Conservation (phyloP, 2,113 vertebrate genomes). For the Bettongia penicillata region DNA sequence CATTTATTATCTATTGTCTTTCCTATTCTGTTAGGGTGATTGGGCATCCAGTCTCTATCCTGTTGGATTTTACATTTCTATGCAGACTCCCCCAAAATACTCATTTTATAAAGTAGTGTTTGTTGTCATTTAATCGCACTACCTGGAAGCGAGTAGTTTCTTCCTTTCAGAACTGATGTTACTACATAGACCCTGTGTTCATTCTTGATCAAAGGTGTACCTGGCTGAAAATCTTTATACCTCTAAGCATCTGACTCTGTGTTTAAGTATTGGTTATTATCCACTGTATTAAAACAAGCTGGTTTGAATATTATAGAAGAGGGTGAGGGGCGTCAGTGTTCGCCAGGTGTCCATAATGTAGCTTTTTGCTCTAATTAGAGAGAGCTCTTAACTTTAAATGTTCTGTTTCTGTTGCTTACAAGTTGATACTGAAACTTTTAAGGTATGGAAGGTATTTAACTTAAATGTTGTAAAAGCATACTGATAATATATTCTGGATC, state of each 20-base stretch:
- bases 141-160: neutral
- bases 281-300: neutral
- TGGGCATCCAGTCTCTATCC: neutral
- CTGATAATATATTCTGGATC: neutral
- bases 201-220: neutral
- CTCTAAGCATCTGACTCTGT: neutral
- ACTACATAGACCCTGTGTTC: neutral
- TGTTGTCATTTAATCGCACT: neutral
- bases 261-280: neutral
- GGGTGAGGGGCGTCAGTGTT: neutral
- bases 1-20: neutral
- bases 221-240: neutral
- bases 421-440: slow-evolving; percentile 62
- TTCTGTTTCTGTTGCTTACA: slow-evolving; percentile 55
- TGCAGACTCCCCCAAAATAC: neutral
- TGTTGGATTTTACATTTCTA: neutral
- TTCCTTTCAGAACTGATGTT: slow-evolving; percentile 21
- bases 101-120: neutral
- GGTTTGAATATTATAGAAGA: neutral
- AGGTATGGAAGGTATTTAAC: neutral
- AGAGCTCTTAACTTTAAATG: neutral
- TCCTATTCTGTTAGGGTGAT: neutral
- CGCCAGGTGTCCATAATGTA: neutral
- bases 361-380: neutral
- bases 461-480: neutral